phyloP scores from a whole-genome alignment of 1,140 invertebrate genomes.

The Bombus impatiens region DNA sequence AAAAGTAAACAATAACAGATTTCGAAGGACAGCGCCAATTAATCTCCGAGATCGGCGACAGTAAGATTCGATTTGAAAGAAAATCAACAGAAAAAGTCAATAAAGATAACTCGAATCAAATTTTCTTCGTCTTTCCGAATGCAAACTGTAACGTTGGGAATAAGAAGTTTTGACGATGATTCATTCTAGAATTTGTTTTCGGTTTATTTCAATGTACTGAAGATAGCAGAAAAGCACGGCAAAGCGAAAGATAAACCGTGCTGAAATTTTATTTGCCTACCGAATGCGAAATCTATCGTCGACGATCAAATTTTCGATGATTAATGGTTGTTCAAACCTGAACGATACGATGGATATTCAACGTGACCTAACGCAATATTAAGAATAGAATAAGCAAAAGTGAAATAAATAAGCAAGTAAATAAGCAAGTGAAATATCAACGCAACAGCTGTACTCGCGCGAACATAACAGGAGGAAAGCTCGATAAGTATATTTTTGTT shows the following conservation, averaged over 20 bases:
- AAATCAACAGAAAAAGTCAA: neutral
- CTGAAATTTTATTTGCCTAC: neutral
- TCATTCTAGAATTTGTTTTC: neutral
- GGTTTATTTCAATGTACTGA: neutral
- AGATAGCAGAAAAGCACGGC: neutral
- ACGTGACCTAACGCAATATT: too few relatives aligned
- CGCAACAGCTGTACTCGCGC: neutral
- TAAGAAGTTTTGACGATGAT: neutral
- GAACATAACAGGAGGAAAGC: neutral
- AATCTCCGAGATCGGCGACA: too few relatives aligned
- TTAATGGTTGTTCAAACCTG: too few relatives aligned
- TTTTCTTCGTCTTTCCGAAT: neutral
- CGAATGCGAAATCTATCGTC: neutral
- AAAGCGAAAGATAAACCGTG: neutral
- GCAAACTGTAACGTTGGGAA: neutral
- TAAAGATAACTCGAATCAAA: neutral
- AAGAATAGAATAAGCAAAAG: neutral
- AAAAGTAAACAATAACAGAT: too few relatives aligned
- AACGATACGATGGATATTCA: too few relatives aligned
- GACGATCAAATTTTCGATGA: neutral
- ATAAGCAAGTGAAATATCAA: neutral
- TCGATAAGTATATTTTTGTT: neutral
- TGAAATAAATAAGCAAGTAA: too few relatives aligned
- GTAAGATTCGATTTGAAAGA: neutral
- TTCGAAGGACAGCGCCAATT: too few relatives aligned